Conservation (phyloP, 2,113 vertebrate species). For the Turdus rufiventris region DNA sequence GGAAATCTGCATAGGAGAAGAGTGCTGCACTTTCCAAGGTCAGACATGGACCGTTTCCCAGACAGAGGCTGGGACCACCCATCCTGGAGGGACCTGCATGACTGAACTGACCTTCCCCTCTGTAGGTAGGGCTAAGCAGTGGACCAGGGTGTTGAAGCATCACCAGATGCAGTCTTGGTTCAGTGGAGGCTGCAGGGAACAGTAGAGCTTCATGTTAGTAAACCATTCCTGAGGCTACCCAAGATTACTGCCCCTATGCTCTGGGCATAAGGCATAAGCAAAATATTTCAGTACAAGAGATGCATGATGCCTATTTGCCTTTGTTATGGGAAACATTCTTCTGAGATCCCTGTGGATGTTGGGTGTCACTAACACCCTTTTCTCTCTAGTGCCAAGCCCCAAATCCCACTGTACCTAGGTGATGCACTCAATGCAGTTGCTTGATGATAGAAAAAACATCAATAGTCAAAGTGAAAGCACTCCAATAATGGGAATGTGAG, state of each 20-base stretch:
- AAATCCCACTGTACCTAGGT: neutral
- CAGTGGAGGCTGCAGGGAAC: rapidly evolving
- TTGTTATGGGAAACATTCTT: neutral
- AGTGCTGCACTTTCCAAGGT: neutral
- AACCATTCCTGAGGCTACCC: neutral
- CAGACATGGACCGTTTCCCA: neutral
- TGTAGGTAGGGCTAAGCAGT: neutral
- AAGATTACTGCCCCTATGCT: rapidly evolving
- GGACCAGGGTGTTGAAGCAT: neutral
- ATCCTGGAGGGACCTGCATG: neutral
- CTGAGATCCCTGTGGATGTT: neutral
- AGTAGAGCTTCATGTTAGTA: neutral
- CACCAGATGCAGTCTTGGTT: neutral
- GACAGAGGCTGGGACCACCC: neutral
- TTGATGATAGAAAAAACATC: neutral
- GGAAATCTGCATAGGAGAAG: neutral
- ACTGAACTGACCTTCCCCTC: neutral
- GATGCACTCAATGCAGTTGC: neutral
- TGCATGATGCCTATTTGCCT: neutral
- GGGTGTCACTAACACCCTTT: neutral
- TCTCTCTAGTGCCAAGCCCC: neutral
- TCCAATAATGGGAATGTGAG: neutral
- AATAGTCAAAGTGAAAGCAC: neutral
- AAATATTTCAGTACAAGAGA: neutral
- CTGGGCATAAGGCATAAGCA: neutral